Evolutionary conservation across 1,140 invertebrate genomes (phyloP), one percentile per base, ranked within the genome.

Genomic region (Episyrphus balteatus): DNA sequence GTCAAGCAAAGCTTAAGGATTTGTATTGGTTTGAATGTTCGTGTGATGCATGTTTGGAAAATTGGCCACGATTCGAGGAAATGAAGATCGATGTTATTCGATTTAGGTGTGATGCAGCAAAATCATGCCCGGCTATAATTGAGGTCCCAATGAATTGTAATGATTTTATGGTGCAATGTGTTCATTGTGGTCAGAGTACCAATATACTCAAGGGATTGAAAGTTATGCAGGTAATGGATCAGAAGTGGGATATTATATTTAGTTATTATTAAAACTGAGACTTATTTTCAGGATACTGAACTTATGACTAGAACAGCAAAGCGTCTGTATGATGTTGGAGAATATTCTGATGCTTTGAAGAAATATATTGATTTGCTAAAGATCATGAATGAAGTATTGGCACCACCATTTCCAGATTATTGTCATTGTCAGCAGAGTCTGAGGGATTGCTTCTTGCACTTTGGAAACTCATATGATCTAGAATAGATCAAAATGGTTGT

Each of bases 21-120:
- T 82, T 87, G 43, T 96, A 95, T 68, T 91, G 83, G 82, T 96
- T 96, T 59, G 78, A 84, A 48, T 96, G 92, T 60, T 62, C 71
- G 15, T 96, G 92, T 61, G 71, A 77, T 52, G 80, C 91, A 0
- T 96, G 92, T 56, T 56, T 71, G 36, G 74, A 86, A 44, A 78
- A 92, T 51, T 94, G 90, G 89, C 89, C 90, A 1, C 65, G 77
- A 15, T 84, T 88, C 57, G 72, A 80, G 8, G 72, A 89, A 19
- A 82, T 92, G 70, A 77, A 77, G 19, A 62, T 75, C 51, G 71
- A 76, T 59, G 67, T 74, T 40, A 73, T 81, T 63, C 66, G 76
- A 53, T 75, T 77, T 55, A 73, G 81, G 21, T 80, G 79, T 32
- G 76, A 78, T 1, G 75, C 71, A 1, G 63, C 55, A 1, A 72